Evolutionary conservation across 2,888 invertebrate genomes (phyloP), one percentile per base, ranked within the genome.

Genomic region (Alloscopus bannaensis): DNA sequence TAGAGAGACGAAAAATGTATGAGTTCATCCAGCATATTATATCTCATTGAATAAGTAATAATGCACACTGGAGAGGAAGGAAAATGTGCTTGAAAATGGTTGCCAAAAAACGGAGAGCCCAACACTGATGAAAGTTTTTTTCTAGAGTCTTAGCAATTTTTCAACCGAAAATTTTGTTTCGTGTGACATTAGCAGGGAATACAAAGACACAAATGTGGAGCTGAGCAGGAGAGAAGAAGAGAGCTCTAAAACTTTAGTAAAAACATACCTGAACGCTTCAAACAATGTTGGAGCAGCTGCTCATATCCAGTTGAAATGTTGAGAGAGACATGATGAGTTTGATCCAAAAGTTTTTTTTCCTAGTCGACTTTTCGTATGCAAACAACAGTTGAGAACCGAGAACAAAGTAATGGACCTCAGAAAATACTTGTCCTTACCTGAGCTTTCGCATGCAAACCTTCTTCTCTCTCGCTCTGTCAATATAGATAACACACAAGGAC

Each of bases 91-190:
- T 47, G 24, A 20, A 75, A 60, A 75, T 75, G 13, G 57, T 55
- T 75, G 73, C 73, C 73, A 75, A 57, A 65, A 72, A 52, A 57
- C 64, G 18, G n/a, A 31, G 40, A n/a, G 20, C 52, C 13, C 36
- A n/a, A 11, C 18, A 40, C 64, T 66, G 75, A 73, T 73, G 75
- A 75, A 75, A 75, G 66, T 75, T 75, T 73, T 73, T 64, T 73
- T 73, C n/a, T n/a, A n/a, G n/a, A n/a, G n/a, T n/a, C n/a, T n/a
- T n/a, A n/a, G 73, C 73, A 73, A 73, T 73, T 73, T 73, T 64
- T 73, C 73, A 73, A 73, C 73, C 73, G 73, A 73, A 73, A 73
- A 73, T 65, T 73, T 57, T 31, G 55, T 73, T 65, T 65, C 73
- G 65, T 73, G 73, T 65, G 73, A 73, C 73, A 73, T 73, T 73